phyloP scores from a whole-genome alignment of 37 sponge, comb jelly and placozoan genomes.

The Cliona cf. orientalis region DNA sequence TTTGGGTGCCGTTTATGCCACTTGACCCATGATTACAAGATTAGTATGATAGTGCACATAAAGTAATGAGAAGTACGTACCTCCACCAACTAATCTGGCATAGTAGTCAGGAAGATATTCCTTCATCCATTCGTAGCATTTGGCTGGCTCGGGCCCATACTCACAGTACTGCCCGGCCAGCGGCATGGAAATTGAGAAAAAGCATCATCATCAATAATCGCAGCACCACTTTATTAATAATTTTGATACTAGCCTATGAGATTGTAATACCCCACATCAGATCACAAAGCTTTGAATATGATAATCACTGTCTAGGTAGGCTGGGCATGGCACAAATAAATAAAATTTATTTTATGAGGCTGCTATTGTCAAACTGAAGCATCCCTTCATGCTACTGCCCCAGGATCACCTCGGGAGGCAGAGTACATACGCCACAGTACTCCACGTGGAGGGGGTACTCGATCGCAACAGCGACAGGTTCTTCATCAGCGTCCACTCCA shows the following conservation, averaged over 20 bases:
- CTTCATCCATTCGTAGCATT: constrained; percentile 95
- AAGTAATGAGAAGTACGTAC: too few relatives aligned
- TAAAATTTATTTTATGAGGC: too few relatives aligned
- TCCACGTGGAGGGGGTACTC: constrained; percentile 66
- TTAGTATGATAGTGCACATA: too few relatives aligned
- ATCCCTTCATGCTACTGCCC: not conserved
- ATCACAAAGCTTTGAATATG: too few relatives aligned
- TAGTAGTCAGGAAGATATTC: constrained; percentile 78
- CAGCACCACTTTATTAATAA: too few relatives aligned
- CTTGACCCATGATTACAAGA: not conserved
- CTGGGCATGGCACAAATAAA: too few relatives aligned
- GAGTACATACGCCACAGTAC: constrained; percentile 83
- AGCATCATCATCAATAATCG: too few relatives aligned
- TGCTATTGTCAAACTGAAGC: not conserved
- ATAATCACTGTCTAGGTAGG: too few relatives aligned
- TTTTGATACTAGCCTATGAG: too few relatives aligned
- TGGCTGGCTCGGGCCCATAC: constrained; percentile 74
- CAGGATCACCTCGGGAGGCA: constrained; percentile 79
- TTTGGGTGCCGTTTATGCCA: too few relatives aligned
- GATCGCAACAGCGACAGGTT: not conserved
- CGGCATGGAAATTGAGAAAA: too few relatives aligned
- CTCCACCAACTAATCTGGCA: constrained; percentile 69
- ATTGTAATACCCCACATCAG: too few relatives aligned
- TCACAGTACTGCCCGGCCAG: constrained; percentile 97
- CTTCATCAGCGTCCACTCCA: not conserved